Percentiles rank a stretch among this genome's conserved stretches.
Evolutionary conservation across 2,113 vertebrate species (phyloP).

Genomic region (Plecotus auritus): DNA sequence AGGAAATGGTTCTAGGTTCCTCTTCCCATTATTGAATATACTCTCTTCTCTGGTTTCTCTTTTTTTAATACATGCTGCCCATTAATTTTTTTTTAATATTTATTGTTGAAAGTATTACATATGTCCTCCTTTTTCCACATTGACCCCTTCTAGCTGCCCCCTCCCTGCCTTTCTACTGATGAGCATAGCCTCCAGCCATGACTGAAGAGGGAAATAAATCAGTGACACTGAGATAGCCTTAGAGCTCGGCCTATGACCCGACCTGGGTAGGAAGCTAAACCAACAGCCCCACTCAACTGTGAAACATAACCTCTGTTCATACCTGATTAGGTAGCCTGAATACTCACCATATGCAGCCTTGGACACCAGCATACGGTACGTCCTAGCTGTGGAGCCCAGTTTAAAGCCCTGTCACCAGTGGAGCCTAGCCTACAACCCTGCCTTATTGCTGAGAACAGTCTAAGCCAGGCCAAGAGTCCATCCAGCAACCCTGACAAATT

Average conservation of each 20-base stretch:
- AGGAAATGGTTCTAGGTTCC: not conserved
- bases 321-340: not conserved
- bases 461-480: not conserved
- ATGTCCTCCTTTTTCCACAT: too few species aligned
- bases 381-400: not conserved
- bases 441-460: not conserved
- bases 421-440: not conserved
- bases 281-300: not conserved
- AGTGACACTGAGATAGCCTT: not conserved
- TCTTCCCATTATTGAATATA: not conserved
- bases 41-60: not conserved
- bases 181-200: not conserved
- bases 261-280: not conserved
- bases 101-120: too few species aligned
- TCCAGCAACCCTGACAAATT: not conserved
- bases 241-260: not conserved
- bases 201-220: too few species aligned
- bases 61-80: not conserved
- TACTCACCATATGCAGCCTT: not conserved
- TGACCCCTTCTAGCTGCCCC: too few species aligned
- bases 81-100: not conserved
- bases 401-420: not conserved
- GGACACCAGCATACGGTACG: not conserved
- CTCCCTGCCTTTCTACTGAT: not conserved
- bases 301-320: not conserved